Conservation (phyloP, 2,888 invertebrate genomes). For the Desoria tigrina region DNA sequence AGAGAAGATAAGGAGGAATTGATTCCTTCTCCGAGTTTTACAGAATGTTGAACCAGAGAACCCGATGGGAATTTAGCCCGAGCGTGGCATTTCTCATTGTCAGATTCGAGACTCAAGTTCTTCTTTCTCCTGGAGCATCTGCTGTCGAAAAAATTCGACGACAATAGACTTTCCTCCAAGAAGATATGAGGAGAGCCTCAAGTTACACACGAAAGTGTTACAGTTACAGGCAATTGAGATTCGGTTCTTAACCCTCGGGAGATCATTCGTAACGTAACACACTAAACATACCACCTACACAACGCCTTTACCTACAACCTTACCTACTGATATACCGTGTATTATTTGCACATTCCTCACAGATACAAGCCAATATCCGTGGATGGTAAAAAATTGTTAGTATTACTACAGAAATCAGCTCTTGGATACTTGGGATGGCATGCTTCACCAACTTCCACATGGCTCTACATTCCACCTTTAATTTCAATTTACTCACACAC, state of each 20-base stretch:
- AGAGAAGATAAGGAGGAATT: background rate
- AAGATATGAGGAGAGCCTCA: too few species aligned
- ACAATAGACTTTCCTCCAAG: too few species aligned
- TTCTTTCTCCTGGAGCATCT: too few species aligned
- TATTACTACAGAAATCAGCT: background rate
- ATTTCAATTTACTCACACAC: slow-evolving; percentile 12
- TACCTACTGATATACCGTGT: background rate
- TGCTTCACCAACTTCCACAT: slow-evolving; percentile 12
- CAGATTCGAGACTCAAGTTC: too few species aligned
- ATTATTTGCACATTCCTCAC: slow-evolving; percentile 2
- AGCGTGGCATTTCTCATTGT: too few species aligned
- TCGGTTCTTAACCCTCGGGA: slow-evolving; percentile 5
- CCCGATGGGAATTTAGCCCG: too few species aligned
- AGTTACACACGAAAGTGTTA: background rate
- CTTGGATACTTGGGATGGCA: background rate
- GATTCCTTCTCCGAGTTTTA: background rate
- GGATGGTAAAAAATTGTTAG: too few species aligned
- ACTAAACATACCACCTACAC: slow-evolving; percentile 5
- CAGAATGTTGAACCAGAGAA: too few species aligned
- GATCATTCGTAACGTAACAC: background rate
- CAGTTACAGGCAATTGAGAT: slow-evolving; percentile 10
- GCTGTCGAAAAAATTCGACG: too few species aligned
- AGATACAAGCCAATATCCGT: background rate
- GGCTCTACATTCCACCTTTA: slow-evolving; percentile 18
- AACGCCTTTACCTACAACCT: too few species aligned